Conservation (phyloP, 2,888 invertebrate species). For the Lasioglossum morio region DNA sequence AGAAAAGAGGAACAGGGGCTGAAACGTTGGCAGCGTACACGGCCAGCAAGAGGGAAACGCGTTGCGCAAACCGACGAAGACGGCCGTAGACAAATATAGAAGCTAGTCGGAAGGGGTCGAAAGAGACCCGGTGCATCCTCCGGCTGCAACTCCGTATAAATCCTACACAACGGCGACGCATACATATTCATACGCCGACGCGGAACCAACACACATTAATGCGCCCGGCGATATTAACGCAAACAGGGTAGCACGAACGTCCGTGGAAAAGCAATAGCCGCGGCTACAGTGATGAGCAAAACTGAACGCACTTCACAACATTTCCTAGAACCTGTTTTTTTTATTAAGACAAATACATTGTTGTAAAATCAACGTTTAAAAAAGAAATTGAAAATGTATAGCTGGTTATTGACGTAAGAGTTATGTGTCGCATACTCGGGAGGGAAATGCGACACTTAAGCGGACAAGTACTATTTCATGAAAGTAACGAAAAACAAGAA, state of each 20-base stretch:
- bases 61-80: conserved; percentile 33
- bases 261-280: conserved; percentile 18
- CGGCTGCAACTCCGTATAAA: conserved; percentile 33
- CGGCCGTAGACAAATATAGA: conserved; percentile 29
- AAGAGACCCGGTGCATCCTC: conserved; percentile 8
- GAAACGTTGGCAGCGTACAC: neutral
- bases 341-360: neutral
- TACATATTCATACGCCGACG: conserved; percentile 55
- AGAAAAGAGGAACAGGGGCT: neutral
- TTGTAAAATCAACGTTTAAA: neutral
- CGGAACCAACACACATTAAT: conserved; percentile 52
- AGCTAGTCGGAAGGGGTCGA: conserved; percentile 4
- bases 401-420: too few relatives aligned
- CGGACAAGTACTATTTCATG: neutral
- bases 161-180: conserved; percentile 53
- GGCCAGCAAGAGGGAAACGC: neutral
- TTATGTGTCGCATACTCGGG: neutral
- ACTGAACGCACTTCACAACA: neutral
- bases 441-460: neutral
- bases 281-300: neutral
- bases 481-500: neutral
- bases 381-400: neutral
- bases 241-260: conserved; percentile 29
- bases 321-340: neutral
- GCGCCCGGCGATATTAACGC: conserved; percentile 54